A percentile compares a stretch with the other conserved stretches of the same genome.
Evolutionary conservation across 2,797 vertebrate species (phyloP).

Genomic region (Hapalemur alaotrensis): DNA sequence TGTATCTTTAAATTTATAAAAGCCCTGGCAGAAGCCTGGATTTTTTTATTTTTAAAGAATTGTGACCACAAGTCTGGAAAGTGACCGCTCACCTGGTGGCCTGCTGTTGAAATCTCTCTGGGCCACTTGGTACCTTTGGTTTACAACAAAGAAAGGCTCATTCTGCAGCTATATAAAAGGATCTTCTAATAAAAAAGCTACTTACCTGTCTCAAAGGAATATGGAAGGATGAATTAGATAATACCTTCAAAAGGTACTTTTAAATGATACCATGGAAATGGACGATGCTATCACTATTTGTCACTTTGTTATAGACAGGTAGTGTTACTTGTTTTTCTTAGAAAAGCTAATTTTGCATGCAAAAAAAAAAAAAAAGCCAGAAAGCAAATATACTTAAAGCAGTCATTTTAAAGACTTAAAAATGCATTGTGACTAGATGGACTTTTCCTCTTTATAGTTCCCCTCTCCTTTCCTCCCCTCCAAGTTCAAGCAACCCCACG

Average conservation of each 20-base stretch:
- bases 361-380: neutral
- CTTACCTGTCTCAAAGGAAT: conserved; percentile 66
- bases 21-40: neutral
- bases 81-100: neutral
- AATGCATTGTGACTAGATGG: neutral
- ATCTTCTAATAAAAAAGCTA: conserved; percentile 52
- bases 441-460: neutral
- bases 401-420: neutral
- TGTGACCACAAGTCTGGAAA: conserved; percentile 22
- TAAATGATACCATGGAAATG: conserved; percentile 35
- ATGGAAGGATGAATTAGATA: conserved; percentile 51
- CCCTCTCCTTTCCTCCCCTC: neutral
- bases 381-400: conserved; percentile 28
- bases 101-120: conserved; percentile 60
- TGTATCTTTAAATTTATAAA: conserved; percentile 41
- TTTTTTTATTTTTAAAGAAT: neutral
- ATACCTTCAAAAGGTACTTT: conserved; percentile 47
- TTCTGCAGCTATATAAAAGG: conserved; percentile 59
- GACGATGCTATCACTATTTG: neutral
- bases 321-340: conserved; percentile 38
- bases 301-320: conserved; percentile 48
- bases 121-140: conserved; percentile 44
- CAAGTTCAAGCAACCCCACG: neutral
- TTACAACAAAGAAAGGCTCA: conserved; percentile 63
- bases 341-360: conserved; percentile 39